A percentile compares a stretch with the other conserved stretches of the same genome.
phyloP scores from a whole-genome alignment of 2,113 vertebrate genomes.

The rabbit (Oryctolagus cuniculus) region DNA sequence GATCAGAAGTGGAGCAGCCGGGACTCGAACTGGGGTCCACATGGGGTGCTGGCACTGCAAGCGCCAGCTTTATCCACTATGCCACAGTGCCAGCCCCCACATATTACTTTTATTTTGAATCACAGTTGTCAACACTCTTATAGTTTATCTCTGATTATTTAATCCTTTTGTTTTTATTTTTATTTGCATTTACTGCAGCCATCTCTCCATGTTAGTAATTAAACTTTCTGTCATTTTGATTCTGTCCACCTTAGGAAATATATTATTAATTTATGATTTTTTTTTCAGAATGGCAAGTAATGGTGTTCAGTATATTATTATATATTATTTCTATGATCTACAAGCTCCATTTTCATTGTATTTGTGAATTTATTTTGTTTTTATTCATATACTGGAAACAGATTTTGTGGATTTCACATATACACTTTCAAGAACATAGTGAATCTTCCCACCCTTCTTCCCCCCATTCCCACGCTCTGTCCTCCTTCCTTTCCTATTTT shows the following conservation, averaged over 20 bases:
- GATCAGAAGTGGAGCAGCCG: no score
- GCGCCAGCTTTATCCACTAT: neutral
- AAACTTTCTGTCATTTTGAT: conserved; percentile 39
- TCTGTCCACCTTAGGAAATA: neutral
- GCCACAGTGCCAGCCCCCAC: neutral
- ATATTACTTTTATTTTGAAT: conserved; percentile 37
- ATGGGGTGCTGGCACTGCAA: no score
- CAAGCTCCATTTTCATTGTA: neutral
- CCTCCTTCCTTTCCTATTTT: no score
- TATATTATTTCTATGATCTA: conserved; percentile 16
- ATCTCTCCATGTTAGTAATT: neutral
- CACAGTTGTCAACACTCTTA: neutral
- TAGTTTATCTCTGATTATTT: conserved; percentile 8
- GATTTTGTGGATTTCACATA: no score
- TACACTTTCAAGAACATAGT: no score
- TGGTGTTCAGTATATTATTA: no score
- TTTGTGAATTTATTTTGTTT: neutral
- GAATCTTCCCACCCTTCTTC: no score
- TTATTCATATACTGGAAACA: no score
- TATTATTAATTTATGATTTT: conserved; percentile 24
- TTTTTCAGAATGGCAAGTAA: neutral
- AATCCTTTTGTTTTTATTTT: conserved; percentile 26
- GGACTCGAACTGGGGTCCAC: no score
- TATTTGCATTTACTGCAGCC: neutral
- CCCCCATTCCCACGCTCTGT: no score